These are phyloP conservation scores for Mola mola DNA, from an alignment of 2,113 vertebrate genomes.

Conservation along the genomic window DNA sequence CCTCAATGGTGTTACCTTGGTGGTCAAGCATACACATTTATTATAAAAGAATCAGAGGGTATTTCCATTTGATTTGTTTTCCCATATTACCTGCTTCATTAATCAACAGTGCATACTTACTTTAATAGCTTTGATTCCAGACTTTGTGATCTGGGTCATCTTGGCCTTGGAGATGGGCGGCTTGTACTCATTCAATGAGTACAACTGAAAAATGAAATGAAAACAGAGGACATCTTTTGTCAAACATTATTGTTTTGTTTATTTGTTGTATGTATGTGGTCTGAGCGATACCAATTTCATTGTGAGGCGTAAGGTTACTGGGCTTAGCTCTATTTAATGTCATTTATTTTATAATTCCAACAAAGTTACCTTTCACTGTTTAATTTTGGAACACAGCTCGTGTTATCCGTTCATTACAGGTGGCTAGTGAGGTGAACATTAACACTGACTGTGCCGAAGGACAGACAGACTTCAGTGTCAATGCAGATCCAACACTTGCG, in stretches of 20 bases:
- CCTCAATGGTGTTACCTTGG: not conserved
- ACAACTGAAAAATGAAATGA: slow-evolving; percentile 83
- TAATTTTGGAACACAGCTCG: no score
- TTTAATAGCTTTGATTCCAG: slow-evolving; percentile 99
- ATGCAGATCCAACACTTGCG: slow-evolving; percentile 39
- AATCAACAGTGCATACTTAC: slow-evolving; percentile 83
- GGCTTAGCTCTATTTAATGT: no score
- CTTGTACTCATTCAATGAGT: slow-evolving; percentile 99
- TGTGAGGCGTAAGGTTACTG: no score
- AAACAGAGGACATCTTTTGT: slow-evolving; percentile 15
- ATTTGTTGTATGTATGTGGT: no score
- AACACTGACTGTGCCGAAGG: not conserved
- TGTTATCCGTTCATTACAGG: no score
- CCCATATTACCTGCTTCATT: slow-evolving; percentile 42
- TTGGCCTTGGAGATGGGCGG: slow-evolving; percentile 99
- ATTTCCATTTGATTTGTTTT: slow-evolving; percentile 15
- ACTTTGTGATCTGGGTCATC: slow-evolving; percentile 99
- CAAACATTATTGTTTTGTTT: not conserved
- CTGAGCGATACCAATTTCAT: no score
- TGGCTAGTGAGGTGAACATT: not conserved
- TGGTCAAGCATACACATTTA: not conserved
- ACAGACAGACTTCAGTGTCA: not conserved
- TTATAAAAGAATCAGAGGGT: not conserved
- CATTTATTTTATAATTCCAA: not conserved
- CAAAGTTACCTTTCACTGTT: not conserved